Evolutionary conservation across 1,140 invertebrate species (phyloP), one percentile per base, ranked within the genome.

Genomic region (Polypedilum pembai): DNA sequence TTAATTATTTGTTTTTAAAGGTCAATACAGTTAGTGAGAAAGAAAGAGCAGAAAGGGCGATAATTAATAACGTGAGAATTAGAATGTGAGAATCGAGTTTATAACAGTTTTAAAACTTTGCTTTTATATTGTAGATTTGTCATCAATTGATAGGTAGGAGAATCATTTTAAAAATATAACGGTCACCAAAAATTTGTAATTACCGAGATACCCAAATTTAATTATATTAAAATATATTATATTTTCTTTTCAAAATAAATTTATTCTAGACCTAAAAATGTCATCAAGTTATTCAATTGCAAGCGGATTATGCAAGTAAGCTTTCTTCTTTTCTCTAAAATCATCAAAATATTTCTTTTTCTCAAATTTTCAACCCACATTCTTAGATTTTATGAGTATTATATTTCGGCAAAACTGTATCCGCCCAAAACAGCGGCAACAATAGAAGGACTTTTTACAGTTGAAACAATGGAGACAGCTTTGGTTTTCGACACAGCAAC

Each of bases 341-440:
- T 5, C 17, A 69, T 20, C 17, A 5, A 69, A 69, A 18, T 7
- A 69, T 7, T 18, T 21, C 20, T 69, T 21, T 20, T 69, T 66
- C 18, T 17, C 17, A 66, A 8, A 66, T 20, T 69, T 69, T 66
- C 3, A 33, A 33, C 24, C 24, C 5, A 20, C n/a, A 18, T 20
- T 69, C 12, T 8, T 8, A 69, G 65, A 20, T 69, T 69, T 69
- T 69, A 69, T 21, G 65, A 69, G 65, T 69, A 69, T 69, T 20
- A 18, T 21, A 69, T 69, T n/a, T 18, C 65, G 8, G 15, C 17
- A 20, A 69, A 69, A 69, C 17, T 69, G 3, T 20, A 69, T 69
- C 65, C 24, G 24, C 24, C 65, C 17, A 18, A 5, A 18, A 69
- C 18, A 18, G 20, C 8, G 24, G 24, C 24, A 33, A 33, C 24